Conservation (phyloP, 23 tunicate genomes). For the Aplidium turbinatum region DNA sequence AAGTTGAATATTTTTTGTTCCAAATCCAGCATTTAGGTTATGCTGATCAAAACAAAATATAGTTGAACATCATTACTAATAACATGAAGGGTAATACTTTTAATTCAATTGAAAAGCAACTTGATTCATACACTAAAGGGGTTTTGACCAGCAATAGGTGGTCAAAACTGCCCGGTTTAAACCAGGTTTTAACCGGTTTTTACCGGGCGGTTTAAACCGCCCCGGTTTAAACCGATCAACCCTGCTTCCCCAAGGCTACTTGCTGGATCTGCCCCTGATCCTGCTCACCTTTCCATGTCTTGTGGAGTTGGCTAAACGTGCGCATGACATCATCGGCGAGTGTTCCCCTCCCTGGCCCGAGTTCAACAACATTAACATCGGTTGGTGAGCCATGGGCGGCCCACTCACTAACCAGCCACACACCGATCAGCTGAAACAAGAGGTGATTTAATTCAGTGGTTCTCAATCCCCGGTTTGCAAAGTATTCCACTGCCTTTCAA, state of each 20-base stretch:
- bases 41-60: no score
- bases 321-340: slow-evolving; percentile 67
- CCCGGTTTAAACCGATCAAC: no score
- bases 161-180: no score
- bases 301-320: slow-evolving; percentile 50
- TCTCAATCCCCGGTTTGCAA: not conserved
- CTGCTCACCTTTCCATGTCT: slow-evolving; percentile 25
- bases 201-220: no score
- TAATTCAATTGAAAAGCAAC: no score
- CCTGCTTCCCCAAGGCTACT: not conserved
- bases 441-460: not conserved
- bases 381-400: slow-evolving; percentile 41
- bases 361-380: slow-evolving; percentile 59
- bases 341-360: slow-evolving; percentile 95
- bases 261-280: not conserved
- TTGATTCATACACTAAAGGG: no score
- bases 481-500: not conserved
- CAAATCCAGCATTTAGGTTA: no score
- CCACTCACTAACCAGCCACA: slow-evolving; percentile 89
- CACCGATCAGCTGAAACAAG: slow-evolving; percentile 50
- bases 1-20: no score
- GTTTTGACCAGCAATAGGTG: no score
- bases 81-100: no score
- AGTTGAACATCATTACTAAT: no score
- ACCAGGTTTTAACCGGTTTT: no score